phyloP scores from a whole-genome alignment of 1,140 invertebrate genomes.

The Pogonomyrmex barbatus region DNA sequence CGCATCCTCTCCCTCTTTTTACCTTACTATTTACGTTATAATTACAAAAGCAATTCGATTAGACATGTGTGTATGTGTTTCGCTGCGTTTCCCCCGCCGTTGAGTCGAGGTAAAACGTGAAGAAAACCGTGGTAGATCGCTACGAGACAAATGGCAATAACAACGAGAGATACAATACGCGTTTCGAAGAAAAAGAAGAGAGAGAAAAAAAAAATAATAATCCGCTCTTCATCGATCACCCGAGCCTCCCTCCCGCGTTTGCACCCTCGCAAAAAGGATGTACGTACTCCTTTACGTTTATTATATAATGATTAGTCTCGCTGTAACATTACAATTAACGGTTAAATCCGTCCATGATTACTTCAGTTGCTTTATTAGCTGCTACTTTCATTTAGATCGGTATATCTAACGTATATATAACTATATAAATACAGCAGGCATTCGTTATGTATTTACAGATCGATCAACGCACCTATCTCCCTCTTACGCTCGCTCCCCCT shows the following conservation, averaged over 20 bases:
- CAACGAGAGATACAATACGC: conserved; percentile 39
- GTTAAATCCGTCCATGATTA: conserved; percentile 70
- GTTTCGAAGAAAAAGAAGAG: background rate
- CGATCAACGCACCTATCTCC: conserved; percentile 49
- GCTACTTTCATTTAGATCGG: conserved; percentile 67
- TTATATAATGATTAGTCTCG: conserved; percentile 58
- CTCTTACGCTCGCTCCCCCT: conserved; percentile 61
- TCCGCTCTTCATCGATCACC: background rate
- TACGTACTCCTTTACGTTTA: conserved; percentile 32
- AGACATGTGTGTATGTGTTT: background rate
- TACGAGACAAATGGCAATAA: conserved; percentile 58
- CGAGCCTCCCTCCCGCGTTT: background rate
- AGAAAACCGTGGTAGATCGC: conserved; percentile 14
- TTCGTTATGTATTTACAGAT: conserved; percentile 83
- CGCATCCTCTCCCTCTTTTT: background rate
- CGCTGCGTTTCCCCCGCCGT: conserved; percentile 2
- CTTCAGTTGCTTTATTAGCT: conserved; percentile 61
- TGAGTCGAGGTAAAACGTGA: background rate
- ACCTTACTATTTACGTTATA: conserved; percentile 39
- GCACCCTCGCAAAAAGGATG: background rate
- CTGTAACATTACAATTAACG: conserved; percentile 65
- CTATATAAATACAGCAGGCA: conserved; percentile 83
- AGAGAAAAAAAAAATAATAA: background rate
- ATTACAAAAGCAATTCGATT: conserved; percentile 48
- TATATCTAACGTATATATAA: conserved; percentile 74